Evolutionary conservation across 2,797 vertebrate genomes (phyloP).

Genomic region (Pagetopsis macropterus): DNA sequence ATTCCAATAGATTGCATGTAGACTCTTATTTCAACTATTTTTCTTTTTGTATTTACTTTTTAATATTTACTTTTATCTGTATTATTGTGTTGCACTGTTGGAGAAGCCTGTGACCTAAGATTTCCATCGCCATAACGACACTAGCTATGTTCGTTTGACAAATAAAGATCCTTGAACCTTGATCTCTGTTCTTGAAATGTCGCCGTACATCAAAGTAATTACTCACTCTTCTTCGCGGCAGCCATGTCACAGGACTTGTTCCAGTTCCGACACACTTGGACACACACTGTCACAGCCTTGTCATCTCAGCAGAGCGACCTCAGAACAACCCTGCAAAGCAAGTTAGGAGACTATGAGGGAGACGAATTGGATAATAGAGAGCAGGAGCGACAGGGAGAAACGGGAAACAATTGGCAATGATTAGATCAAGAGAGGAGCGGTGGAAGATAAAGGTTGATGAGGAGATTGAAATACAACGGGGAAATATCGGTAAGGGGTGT

Average conservation of each 20-base stretch:
- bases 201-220: not conserved
- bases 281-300: conserved; percentile 63
- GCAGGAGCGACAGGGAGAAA: not conserved
- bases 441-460: not conserved
- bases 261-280: conserved; percentile 49
- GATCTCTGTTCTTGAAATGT: not conserved
- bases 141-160: no score
- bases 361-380: not conserved
- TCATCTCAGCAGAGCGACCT: conserved; percentile 67
- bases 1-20: no score
- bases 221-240: conserved; percentile 76
- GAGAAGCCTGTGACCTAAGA: no score
- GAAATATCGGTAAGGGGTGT: conserved; percentile 4
- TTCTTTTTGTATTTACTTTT: no score
- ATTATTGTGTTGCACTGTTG: no score
- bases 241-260: conserved; percentile 67
- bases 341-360: conserved; percentile 22
- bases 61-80: no score
- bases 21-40: no score
- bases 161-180: no score
- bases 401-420: conserved; percentile 15
- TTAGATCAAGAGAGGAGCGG: conserved; percentile 27
- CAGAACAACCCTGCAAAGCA: conserved; percentile 61
- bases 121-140: no score
- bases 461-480: conserved; percentile 1